Conservation (phyloP, 2,797 vertebrate genomes). For the Lates japonicus region DNA sequence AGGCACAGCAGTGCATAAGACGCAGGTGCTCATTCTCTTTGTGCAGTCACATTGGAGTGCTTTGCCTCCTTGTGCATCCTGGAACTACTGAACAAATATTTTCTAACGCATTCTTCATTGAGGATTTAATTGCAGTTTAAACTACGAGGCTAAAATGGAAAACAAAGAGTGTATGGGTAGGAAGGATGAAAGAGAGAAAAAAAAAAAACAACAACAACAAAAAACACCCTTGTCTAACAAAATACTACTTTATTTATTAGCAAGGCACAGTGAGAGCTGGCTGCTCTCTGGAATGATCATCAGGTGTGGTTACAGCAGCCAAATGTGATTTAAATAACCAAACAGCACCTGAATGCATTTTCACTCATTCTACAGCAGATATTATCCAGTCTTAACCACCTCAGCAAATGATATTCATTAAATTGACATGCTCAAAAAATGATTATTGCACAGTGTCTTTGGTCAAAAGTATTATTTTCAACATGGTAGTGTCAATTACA, state of each 20-base stretch:
- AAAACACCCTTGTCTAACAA: constrained; percentile 40
- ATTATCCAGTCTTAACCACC: constrained; percentile 20
- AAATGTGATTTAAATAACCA: constrained; percentile 51
- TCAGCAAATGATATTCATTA: constrained; percentile 44
- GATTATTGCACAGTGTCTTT: constrained; percentile 35
- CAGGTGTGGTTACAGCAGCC: constrained; percentile 53
- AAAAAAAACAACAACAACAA: too few species aligned
- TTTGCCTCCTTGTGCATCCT: constrained; percentile 36
- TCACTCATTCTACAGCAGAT: constrained; percentile 56
- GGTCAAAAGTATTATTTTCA: constrained; percentile 18
- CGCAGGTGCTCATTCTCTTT: constrained; percentile 59
- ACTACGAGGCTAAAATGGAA: constrained; percentile 23
- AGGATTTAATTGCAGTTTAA: constrained; percentile 45
- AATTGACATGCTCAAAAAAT: constrained; percentile 31
- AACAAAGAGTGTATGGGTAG: constrained; percentile 31
- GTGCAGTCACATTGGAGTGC: constrained; percentile 39
- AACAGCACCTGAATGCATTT: constrained; percentile 33
- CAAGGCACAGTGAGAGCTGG: constrained; percentile 55
- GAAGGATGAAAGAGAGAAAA: constrained; percentile 27
- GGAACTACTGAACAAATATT: constrained; percentile 53
- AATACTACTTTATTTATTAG: constrained; percentile 67
- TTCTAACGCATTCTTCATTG: constrained; percentile 17
- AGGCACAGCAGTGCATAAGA: constrained; percentile 37
- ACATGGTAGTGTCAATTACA: constrained; percentile 27
- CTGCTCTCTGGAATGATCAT: constrained; percentile 58